Percentiles rank a stretch among this genome's conserved stretches.
Conservation (phyloP, 2,113 vertebrate genomes). For the Lagopus muta region DNA sequence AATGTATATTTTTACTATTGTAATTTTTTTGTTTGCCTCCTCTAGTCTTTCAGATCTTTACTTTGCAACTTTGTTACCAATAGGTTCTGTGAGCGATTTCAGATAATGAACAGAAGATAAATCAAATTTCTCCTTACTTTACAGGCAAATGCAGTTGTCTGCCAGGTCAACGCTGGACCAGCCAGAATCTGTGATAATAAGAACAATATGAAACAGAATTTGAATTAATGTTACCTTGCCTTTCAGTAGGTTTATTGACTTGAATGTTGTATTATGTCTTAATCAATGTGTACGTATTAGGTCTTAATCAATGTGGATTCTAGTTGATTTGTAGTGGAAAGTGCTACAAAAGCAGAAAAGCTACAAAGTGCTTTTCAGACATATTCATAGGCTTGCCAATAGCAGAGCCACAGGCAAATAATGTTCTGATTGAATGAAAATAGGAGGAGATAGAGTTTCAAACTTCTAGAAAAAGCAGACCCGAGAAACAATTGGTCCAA, state of each 20-base stretch:
- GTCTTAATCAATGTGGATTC: background rate
- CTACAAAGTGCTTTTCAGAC: background rate
- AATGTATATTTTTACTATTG: background rate
- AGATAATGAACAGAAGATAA: background rate
- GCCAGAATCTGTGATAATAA: background rate
- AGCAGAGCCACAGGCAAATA: background rate
- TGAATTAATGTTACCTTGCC: background rate
- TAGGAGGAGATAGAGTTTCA: background rate
- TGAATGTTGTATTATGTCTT: background rate
- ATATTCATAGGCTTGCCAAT: background rate
- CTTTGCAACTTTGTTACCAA: background rate
- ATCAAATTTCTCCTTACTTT: background rate
- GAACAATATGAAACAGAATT: background rate
- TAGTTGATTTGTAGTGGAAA: background rate
- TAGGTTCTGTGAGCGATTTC: background rate
- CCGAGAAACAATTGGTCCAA: background rate
- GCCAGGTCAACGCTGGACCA: slow-evolving; percentile 21
- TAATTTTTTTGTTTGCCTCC: background rate
- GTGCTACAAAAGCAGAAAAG: background rate
- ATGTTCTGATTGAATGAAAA: background rate
- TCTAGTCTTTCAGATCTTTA: background rate
- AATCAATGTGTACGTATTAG: background rate
- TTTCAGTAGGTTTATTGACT: slow-evolving; percentile 3
- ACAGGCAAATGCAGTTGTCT: background rate
- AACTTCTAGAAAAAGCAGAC: background rate